Evolutionary conservation across 1,140 invertebrate species (phyloP).

Genomic region (Pollicipes pollicipes): DNA sequence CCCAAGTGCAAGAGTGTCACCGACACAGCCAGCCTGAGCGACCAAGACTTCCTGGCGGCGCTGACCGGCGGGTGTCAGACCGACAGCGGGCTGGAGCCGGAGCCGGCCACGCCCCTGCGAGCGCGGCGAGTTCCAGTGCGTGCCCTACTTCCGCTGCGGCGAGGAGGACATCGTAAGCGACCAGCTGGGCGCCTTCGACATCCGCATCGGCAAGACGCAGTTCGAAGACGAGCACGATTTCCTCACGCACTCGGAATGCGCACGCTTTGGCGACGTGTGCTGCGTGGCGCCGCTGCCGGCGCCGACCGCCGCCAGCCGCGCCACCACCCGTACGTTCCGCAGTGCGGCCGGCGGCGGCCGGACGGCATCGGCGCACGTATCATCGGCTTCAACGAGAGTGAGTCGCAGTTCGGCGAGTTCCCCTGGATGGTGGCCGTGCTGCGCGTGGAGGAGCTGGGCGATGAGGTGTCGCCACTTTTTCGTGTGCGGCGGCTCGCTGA

Average conservation of each 20-base stretch:
- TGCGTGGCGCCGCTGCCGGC: background rate
- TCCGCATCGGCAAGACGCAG: conserved; percentile 30
- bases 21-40: too few species aligned
- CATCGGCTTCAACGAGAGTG: conserved; percentile 11
- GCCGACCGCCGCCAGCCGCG: background rate
- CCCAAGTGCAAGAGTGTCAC: too few species aligned
- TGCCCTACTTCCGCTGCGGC: conserved; percentile 47
- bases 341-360: background rate
- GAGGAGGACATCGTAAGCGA: conserved; percentile 44
- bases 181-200: conserved; percentile 56
- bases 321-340: background rate
- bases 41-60: too few species aligned
- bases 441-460: conserved; percentile 35
- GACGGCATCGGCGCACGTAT: conserved; percentile 5
- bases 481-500: conserved; percentile 50
- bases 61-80: too few species aligned
- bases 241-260: background rate
- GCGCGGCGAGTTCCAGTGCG: conserved; percentile 20
- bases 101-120: too few species aligned
- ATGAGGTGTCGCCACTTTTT: conserved; percentile 18
- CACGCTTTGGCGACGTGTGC: background rate
- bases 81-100: too few species aligned
- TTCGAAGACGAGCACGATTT: background rate
- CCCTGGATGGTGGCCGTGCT: conserved; percentile 40
- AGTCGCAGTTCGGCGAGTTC: conserved; percentile 19